A percentile compares a stretch with the other conserved stretches of the same genome.
These are phyloP conservation scores for Sebastes kiyomatsui DNA, from an alignment of 2,797 vertebrate genomes.

Conservation along the genomic window DNA sequence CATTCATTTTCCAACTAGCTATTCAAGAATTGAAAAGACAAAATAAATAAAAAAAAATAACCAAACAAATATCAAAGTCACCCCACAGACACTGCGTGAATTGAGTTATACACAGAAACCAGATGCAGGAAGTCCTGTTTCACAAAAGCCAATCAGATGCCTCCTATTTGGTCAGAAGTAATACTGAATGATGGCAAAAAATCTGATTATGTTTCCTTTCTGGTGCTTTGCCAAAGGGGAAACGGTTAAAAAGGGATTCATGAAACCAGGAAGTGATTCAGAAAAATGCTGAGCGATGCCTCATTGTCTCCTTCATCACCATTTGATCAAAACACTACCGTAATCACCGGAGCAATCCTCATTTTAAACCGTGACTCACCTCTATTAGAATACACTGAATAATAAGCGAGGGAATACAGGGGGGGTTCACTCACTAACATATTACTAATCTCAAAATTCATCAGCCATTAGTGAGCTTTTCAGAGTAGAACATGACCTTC, in stretches of 20 bases:
- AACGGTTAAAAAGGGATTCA: slow-evolving; percentile 23
- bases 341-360: slow-evolving; percentile 10
- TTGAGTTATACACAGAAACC: slow-evolving; percentile 52
- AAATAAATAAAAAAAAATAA: neutral
- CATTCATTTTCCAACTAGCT: neutral
- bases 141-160: slow-evolving; percentile 38
- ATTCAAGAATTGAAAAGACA: neutral
- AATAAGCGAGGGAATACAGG: neutral
- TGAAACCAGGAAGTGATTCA: slow-evolving; percentile 58
- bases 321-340: slow-evolving; percentile 8
- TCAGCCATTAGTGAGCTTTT: neutral
- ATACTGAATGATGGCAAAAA: slow-evolving; percentile 12
- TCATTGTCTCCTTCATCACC: slow-evolving; percentile 44
- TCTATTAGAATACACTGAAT: neutral
- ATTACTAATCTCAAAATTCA: neutral
- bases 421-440: neutral
- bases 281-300: slow-evolving; percentile 30
- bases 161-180: slow-evolving; percentile 8
- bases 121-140: slow-evolving; percentile 59
- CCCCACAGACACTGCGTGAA: slow-evolving; percentile 7
- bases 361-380: slow-evolving; percentile 38
- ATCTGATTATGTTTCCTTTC: slow-evolving; percentile 23
- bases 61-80: slow-evolving; percentile 9
- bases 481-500: neutral
- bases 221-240: slow-evolving; percentile 4